Evolutionary conservation across 2,113 vertebrate species (phyloP), one percentile per base, ranked within the genome.

Genomic region (Nyctibius bracteatus): DNA sequence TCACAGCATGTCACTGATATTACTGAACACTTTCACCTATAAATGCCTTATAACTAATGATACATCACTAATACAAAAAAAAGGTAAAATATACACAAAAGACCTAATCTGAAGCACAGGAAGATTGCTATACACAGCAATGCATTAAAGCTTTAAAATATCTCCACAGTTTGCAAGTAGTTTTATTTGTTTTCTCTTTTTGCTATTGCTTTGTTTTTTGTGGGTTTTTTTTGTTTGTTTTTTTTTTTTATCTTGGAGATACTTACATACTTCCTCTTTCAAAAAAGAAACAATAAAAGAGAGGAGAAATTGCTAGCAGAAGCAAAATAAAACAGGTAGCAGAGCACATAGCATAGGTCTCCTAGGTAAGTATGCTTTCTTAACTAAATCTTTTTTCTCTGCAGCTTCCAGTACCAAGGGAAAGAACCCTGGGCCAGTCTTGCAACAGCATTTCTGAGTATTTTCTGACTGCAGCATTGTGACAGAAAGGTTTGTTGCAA

Each of bases 281-380:
- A 47, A 75, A 87, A 88, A 52, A 57, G 67, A 62, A 93, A 94
- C 70, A 90, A 72, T 63, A 68, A 63, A 88, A 77, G 13, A 52
- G 44, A 79, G 30, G 17, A 82, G 46, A 80, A 89, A 81, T 54
- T 74, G 74, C 31, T 87, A 79, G 72, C 44, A 35, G 67, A 93
- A 72, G 37, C 44, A 88, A 95, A 71, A 72, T 33, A 39, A 91
- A 93, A 51, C 17, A 14, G 9, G 24, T 41, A 55, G 43, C 75
- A 75, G 68, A 80, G 52, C 73, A 82, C 3, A 1, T 44, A 71
- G 41, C 52, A 28, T 11, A 54, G n/a, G 22, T 91, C 20, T 95
- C 85, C 46, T 25, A 94, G 52, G 43, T 82, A 88, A 82, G 18
- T 49, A 67, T 19, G 6, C 41, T 61, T 78, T 94, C 80, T 54